These are phyloP conservation scores for Liopterus haemorrhoidalis DNA, from an alignment of 2,888 invertebrate species.

Conservation along the genomic window DNA sequence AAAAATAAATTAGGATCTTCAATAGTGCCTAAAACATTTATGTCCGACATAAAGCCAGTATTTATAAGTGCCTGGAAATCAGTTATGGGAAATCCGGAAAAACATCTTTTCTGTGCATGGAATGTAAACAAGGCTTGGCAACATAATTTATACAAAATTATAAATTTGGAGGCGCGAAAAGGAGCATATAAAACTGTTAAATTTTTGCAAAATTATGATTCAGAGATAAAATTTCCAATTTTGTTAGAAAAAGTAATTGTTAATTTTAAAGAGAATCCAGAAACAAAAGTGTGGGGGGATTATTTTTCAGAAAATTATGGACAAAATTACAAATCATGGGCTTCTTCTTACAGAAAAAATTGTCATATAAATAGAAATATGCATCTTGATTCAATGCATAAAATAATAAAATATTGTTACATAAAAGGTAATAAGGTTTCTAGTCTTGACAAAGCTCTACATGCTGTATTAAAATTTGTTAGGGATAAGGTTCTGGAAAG, in stretches of 20 bases:
- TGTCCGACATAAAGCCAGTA: no score
- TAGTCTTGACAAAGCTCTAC: no score
- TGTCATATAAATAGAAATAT: neutral
- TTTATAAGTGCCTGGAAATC: no score
- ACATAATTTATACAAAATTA: no score
- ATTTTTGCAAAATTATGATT: constrained; percentile 4
- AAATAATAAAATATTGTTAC: no score
- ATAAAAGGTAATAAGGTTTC: no score
- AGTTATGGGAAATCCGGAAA: constrained; percentile 1
- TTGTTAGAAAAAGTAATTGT: neutral
- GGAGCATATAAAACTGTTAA: neutral
- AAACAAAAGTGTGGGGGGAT: constrained; percentile 1
- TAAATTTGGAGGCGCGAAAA: no score
- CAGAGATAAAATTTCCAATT: no score
- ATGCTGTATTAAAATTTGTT: neutral
- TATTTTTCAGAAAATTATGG: constrained; percentile 3
- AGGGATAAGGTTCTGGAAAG: constrained; percentile 3
- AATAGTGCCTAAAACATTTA: no score
- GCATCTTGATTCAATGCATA: constrained; percentile 2
- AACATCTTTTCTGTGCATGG: constrained; percentile 2
- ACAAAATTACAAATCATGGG: constrained; percentile 3
- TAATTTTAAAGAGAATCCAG: neutral
- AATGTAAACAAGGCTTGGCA: neutral
- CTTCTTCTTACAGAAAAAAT: neutral
- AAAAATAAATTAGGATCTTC: constrained; percentile 3